phyloP scores from a whole-genome alignment of 2,797 vertebrate genomes.

The Intellagama lesueurii region DNA sequence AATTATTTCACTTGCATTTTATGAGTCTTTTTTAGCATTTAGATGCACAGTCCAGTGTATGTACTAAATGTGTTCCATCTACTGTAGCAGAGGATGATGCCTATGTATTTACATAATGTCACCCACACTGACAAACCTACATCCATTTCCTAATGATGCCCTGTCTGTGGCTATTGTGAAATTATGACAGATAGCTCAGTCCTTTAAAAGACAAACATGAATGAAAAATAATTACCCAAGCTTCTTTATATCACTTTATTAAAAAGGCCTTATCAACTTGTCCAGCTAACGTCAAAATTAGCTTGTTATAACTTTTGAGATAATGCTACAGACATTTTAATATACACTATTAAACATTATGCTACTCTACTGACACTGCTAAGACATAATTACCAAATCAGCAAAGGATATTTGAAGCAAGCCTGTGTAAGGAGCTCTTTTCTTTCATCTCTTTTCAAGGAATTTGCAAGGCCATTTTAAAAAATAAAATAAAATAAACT shows the following conservation, averaged over 20 bases:
- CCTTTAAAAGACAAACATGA: conserved; percentile 51
- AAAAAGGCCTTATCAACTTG: conserved; percentile 45
- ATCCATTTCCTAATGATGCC: conserved; percentile 55
- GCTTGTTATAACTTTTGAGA: conserved; percentile 55
- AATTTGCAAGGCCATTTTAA: neutral
- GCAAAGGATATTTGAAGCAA: conserved; percentile 38
- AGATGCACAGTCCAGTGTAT: conserved; percentile 34
- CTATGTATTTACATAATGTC: conserved; percentile 32
- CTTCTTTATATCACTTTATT: conserved; percentile 51
- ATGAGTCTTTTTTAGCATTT: conserved; percentile 38
- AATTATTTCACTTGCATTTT: conserved; percentile 14
- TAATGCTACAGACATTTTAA: conserved; percentile 52
- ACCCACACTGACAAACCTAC: conserved; percentile 52
- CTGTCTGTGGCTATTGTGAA: conserved; percentile 49
- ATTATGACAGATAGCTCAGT: conserved; percentile 46
- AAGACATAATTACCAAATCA: conserved; percentile 52
- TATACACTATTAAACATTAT: conserved; percentile 47
- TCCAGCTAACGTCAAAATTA: conserved; percentile 54
- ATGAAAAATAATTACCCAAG: conserved; percentile 50
- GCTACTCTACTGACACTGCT: conserved; percentile 41
- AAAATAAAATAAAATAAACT: conserved; percentile 18
- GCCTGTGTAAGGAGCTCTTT: conserved; percentile 22
- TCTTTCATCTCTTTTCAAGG: conserved; percentile 31
- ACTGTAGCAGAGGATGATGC: conserved; percentile 23
- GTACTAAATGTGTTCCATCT: conserved; percentile 27